A percentile compares a stretch with the other conserved stretches of the same genome.
Evolutionary conservation across 2,113 vertebrate genomes (phyloP).

Genomic region (Dipodomys spectabilis): DNA sequence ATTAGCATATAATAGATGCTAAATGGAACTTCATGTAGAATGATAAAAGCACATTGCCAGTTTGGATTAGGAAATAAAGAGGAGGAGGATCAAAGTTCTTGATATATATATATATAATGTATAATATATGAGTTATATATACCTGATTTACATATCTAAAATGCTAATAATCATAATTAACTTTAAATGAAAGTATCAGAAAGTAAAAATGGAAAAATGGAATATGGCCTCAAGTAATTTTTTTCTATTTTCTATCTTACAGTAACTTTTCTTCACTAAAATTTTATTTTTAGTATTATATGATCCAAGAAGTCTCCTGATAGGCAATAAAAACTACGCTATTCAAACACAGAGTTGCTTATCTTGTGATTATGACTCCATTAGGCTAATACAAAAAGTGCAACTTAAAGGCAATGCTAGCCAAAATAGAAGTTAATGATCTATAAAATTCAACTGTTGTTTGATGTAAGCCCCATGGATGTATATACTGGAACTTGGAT

Average conservation of each 20-base stretch:
- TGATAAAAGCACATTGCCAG: neutral
- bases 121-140: neutral
- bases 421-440: neutral
- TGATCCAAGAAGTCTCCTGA: neutral
- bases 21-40: neutral
- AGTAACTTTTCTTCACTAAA: neutral
- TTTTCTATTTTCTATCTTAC: conserved; percentile 8
- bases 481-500: neutral
- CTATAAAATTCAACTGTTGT: neutral
- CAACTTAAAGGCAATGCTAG: neutral
- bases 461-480: neutral
- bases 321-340: neutral
- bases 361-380: neutral
- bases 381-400: neutral
- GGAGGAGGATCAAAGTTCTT: neutral
- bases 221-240: neutral
- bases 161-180: neutral
- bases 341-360: neutral
- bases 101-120: neutral
- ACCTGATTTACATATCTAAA: neutral
- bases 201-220: neutral
- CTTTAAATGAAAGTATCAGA: neutral
- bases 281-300: neutral
- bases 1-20: neutral
- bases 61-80: neutral